Conservation (phyloP, 1,140 invertebrate genomes). For the Achatina immaculata region DNA sequence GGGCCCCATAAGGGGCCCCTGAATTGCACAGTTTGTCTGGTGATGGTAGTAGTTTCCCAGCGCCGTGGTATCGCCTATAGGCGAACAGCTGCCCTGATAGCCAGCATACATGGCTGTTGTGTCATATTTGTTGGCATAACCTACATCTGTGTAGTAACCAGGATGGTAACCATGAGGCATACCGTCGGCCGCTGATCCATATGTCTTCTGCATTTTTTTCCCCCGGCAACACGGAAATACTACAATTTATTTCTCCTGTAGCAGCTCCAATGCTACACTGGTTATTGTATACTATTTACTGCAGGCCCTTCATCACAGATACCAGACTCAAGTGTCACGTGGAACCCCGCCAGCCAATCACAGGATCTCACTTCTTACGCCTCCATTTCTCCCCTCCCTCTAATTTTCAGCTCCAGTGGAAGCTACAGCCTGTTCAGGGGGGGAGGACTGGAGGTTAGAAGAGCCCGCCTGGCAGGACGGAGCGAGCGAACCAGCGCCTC, state of each 20-base stretch:
- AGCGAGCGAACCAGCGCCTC: not conserved
- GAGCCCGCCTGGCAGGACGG: not conserved
- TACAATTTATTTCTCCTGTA: not conserved
- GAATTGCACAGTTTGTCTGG: constrained; percentile 31
- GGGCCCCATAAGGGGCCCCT: constrained; percentile 15
- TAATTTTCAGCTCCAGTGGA: not conserved
- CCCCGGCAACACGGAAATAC: not conserved
- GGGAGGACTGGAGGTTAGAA: too few species aligned
- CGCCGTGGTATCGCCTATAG: constrained; percentile 13
- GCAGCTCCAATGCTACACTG: not conserved
- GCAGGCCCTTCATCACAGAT: not conserved
- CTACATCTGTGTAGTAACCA: constrained; percentile 21
- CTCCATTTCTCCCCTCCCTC: constrained; percentile 19
- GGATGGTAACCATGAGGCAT: constrained; percentile 20
- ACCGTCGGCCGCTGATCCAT: not conserved
- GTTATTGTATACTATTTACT: constrained; percentile 25
- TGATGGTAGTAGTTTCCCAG: constrained; percentile 35
- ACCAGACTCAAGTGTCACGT: constrained; percentile 16
- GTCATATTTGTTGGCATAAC: constrained; percentile 23
- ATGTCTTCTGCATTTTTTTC: constrained; percentile 22
- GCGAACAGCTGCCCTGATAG: constrained; percentile 31
- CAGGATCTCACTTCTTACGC: not conserved
- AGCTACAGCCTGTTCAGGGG: not conserved
- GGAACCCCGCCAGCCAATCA: constrained; percentile 12
- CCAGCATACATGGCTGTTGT: constrained; percentile 19